These are phyloP conservation scores for Anarhynchus alexandrinus DNA, from an alignment of 2,113 vertebrate genomes.

Conservation along the genomic window DNA sequence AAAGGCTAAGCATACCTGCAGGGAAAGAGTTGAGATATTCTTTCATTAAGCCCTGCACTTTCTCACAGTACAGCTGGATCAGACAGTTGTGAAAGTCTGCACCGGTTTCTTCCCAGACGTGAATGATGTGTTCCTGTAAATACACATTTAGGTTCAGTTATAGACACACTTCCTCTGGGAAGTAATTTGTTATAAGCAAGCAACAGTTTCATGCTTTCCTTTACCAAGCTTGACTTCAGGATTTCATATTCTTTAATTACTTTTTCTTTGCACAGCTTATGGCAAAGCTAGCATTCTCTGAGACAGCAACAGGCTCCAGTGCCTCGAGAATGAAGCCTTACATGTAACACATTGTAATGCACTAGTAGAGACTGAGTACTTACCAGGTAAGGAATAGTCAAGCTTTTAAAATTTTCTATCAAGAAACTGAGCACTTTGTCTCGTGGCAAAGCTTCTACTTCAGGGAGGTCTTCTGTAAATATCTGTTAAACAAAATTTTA, in stretches of 20 bases:
- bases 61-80: slow-evolving; percentile 94
- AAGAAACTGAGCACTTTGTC: slow-evolving; percentile 89
- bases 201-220: not conserved
- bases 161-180: not conserved
- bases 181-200: not conserved
- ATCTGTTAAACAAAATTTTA: slow-evolving; percentile 78
- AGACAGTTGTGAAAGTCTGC: slow-evolving; percentile 93
- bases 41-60: slow-evolving; percentile 94
- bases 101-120: slow-evolving; percentile 87
- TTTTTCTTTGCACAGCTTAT: not conserved
- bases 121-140: slow-evolving; percentile 88
- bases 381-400: slow-evolving; percentile 92
- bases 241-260: not conserved
- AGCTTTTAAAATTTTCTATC: slow-evolving; percentile 89
- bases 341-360: not conserved
- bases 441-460: slow-evolving; percentile 91
- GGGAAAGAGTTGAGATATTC: slow-evolving; percentile 88
- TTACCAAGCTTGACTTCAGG: not conserved
- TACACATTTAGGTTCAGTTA: not conserved
- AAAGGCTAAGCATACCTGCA: slow-evolving; percentile 75
- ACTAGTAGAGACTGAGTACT: not conserved
- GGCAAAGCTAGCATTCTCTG: not conserved
- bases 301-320: not conserved
- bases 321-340: not conserved
- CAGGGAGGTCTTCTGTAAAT: slow-evolving; percentile 95